Percentiles rank a stretch among this genome's conserved stretches.
These are phyloP conservation scores for Lithophane ornitopus DNA, from an alignment of 2,888 invertebrate genomes.

Conservation along the genomic window DNA sequence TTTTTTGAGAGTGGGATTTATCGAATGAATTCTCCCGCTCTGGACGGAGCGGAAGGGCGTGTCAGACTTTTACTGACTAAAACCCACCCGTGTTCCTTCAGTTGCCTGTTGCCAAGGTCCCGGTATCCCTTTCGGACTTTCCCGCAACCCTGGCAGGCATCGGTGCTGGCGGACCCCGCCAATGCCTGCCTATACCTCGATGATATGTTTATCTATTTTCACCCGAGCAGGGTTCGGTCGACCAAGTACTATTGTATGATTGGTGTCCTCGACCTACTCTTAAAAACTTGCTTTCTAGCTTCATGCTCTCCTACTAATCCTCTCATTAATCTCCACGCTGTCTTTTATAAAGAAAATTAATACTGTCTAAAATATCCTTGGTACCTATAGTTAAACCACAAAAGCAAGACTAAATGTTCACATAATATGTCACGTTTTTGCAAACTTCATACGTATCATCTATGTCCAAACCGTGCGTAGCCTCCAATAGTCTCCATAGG, in stretches of 20 bases:
- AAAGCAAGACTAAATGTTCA: background rate
- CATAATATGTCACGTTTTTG: background rate
- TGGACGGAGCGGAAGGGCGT: too few relatives aligned
- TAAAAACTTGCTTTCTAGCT: background rate
- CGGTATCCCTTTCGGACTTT: too few relatives aligned
- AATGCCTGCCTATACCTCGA: too few relatives aligned
- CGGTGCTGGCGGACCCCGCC: too few relatives aligned
- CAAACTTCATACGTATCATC: background rate
- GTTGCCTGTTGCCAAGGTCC: too few relatives aligned
- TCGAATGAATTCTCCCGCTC: too few relatives aligned
- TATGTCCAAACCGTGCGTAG: background rate
- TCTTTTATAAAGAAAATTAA: background rate
- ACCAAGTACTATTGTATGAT: background rate
- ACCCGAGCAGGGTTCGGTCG: too few relatives aligned
- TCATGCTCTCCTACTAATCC: background rate
- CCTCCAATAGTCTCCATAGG: background rate
- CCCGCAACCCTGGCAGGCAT: too few relatives aligned
- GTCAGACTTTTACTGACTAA: too few relatives aligned
- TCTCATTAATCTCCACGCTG: background rate
- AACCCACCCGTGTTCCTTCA: too few relatives aligned
- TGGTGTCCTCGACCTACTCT: background rate
- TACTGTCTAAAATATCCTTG: background rate
- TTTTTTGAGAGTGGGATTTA: too few relatives aligned
- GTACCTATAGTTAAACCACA: background rate
- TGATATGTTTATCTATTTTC: too few relatives aligned